Evolutionary conservation across 1,140 invertebrate species (phyloP), one percentile per base, ranked within the genome.

Genomic region (Phocides pigmalion): DNA sequence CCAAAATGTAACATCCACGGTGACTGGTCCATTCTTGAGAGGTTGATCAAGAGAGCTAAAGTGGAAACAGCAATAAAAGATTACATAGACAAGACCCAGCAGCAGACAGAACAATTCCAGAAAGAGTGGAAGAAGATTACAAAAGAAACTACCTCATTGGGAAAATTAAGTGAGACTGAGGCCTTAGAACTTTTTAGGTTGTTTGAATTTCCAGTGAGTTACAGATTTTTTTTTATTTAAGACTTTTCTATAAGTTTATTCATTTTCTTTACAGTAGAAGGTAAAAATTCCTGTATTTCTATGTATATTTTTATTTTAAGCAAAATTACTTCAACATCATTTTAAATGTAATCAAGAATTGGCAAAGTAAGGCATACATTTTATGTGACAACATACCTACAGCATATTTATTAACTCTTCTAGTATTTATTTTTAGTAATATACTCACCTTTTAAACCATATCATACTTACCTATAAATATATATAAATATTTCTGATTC

Each of bases 191-290:
- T 95, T 65, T 85, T 93, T 44, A 73, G 82, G 37, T 79, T 92
- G 74, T 93, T 94, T 92, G 90, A 93, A 74, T 84, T 93, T 66
- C 93, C 94, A 47, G 94, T 94, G 91, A 93, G 90, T 74, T 76
- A 76, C 61, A 49, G 64, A 53, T 66, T 77, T 64, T 11, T 25
- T 9, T 11, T 25, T 22, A 20, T 1, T 8, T 44, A 35, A 17
- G 5, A 68, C 66, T 3, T n/a, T n/a, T n/a, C n/a, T n/a, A n/a
- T n/a, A n/a, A n/a, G n/a, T n/a, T n/a, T n/a, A n/a, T n/a, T n/a
- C n/a, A 49, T 68, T 47, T 51, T 2, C 5, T 28, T 22, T 22
- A 22, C n/a, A n/a, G n/a, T n/a, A n/a, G n/a, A n/a, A n/a, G n/a
- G n/a, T n/a, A n/a, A n/a, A n/a, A n/a, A n/a, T n/a, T n/a, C n/a